Conservation (phyloP, 2,888 invertebrate species). For the Ormia ochracea region DNA sequence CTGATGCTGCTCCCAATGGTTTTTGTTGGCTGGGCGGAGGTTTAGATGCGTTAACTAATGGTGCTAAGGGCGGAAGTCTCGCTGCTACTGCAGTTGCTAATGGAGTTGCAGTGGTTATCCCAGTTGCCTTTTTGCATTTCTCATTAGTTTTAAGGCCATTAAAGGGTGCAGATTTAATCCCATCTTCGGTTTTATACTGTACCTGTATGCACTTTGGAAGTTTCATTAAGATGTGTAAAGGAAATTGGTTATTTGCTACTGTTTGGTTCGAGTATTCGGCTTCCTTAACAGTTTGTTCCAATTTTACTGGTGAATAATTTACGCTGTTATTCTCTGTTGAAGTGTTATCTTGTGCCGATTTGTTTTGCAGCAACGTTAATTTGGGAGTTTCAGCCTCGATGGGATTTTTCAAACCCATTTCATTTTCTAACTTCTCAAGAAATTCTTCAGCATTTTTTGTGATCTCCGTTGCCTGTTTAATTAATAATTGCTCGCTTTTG, state of each 20-base stretch:
- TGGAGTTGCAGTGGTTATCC: neutral
- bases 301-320: neutral
- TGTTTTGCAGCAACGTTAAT: slow-evolving; percentile 40
- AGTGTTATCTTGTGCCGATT: neutral
- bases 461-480: slow-evolving; percentile 54
- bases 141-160: slow-evolving; percentile 53
- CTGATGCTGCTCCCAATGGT: neutral
- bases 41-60: slow-evolving; percentile 55
- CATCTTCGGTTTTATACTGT: slow-evolving; percentile 57
- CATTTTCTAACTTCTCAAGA: slow-evolving; percentile 50
- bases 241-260: slow-evolving; percentile 45
- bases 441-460: slow-evolving; percentile 57
- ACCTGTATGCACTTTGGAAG: slow-evolving; percentile 58
- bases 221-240: slow-evolving; percentile 57
- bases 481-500: slow-evolving; percentile 54
- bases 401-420: slow-evolving; percentile 56
- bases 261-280: neutral
- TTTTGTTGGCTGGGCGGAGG: slow-evolving; percentile 9
- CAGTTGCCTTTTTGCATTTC: neutral
- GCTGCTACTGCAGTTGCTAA: slow-evolving; percentile 61
- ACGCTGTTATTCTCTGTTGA: neutral
- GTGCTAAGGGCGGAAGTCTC: slow-evolving; percentile 62
- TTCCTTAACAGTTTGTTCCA: neutral
- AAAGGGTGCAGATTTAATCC: slow-evolving; percentile 44
- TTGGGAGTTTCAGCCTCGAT: slow-evolving; percentile 32